Base-by-base conservation (phyloP, 2,797 vertebrate species). In the Podargus strigoides region DNA sequence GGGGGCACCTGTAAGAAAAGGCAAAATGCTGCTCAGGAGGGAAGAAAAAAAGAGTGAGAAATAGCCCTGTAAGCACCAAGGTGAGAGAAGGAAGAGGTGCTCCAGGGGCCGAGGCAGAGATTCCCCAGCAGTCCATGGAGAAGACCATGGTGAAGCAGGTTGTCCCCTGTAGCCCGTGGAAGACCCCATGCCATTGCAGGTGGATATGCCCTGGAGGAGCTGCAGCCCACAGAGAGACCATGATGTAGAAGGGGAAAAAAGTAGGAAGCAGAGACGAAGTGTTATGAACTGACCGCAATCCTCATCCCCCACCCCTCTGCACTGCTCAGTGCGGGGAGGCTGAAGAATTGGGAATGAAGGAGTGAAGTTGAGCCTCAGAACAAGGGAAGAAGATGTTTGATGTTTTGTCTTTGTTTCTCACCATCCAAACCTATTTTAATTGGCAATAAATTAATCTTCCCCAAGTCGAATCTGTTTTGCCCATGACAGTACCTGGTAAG, bases 281-380 rank as follows among this genome's bases (percentile, higher is more conserved):
- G 12, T n/a, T n/a, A n/a, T n/a, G n/a, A n/a, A n/a, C n/a, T n/a
- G 47, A 39, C 16, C 41, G 34, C 36, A 63, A 11, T 16, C 4
- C 12, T 70, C 14, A n/a, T 7, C 30, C 30, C 50, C 22, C 27
- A 69, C 2, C 9, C 11, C 14, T 9, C 34, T 34, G n/a, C 0
- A 2, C 34, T 39, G 39, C 41, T 52, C 27, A 26, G 7, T 2
- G 3, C 0, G 1, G 5, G 5, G 21, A 53, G 30, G 6, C 12
- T 32, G 34, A 66, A 42, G 15, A 44, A 30, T 0, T 55, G 62
- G 12, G 34, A 82, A 78, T 16, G n/a, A 80, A 85, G 9, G 10
- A 72, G 2, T 13, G 28, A 80, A 85, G 21, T 7, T 70, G 26
- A 84, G 42, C 7, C 17, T 59, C 15, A 18, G 12, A 64, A 69